Conservation (phyloP, 2,113 vertebrate genomes). For the Sebastes fasciatus region DNA sequence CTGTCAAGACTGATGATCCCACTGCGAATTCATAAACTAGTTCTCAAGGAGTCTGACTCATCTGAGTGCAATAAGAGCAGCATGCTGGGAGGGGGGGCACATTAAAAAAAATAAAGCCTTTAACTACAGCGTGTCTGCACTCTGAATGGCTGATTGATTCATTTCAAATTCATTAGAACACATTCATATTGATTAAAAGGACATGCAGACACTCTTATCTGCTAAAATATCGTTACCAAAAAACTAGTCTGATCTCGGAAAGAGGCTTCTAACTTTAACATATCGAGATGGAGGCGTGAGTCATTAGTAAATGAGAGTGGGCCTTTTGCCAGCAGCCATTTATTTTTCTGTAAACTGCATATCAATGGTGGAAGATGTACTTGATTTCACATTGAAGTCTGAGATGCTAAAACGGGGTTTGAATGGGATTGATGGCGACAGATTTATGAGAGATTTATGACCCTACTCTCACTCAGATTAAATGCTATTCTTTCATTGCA, state of each 20-base stretch:
- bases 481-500: not conserved
- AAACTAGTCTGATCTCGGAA: constrained; percentile 2
- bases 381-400: constrained; percentile 25
- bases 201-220: constrained; percentile 2
- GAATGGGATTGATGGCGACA: not conserved
- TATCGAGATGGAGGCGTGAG: constrained; percentile 33
- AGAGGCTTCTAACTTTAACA: constrained; percentile 38
- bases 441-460: constrained; percentile 21
- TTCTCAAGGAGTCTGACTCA: constrained; percentile 69
- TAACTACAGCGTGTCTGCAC: constrained; percentile 26
- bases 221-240: constrained; percentile 5
- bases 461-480: not conserved
- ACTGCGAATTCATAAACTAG: constrained; percentile 30
- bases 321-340: constrained; percentile 45
- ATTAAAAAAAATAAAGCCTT: constrained; percentile 1
- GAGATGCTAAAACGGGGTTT: constrained; percentile 18
- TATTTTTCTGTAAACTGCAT: constrained; percentile 45
- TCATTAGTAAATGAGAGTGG: constrained; percentile 51
- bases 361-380: constrained; percentile 19
- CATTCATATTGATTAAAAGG: constrained; percentile 61
- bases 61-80: constrained; percentile 41
- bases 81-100: not conserved
- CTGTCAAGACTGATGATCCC: constrained; percentile 58
- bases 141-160: constrained; percentile 54
- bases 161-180: constrained; percentile 63